These are phyloP conservation scores for Cyclina sinensis DNA, from an alignment of 1,140 invertebrate genomes.

Conservation along the genomic window DNA sequence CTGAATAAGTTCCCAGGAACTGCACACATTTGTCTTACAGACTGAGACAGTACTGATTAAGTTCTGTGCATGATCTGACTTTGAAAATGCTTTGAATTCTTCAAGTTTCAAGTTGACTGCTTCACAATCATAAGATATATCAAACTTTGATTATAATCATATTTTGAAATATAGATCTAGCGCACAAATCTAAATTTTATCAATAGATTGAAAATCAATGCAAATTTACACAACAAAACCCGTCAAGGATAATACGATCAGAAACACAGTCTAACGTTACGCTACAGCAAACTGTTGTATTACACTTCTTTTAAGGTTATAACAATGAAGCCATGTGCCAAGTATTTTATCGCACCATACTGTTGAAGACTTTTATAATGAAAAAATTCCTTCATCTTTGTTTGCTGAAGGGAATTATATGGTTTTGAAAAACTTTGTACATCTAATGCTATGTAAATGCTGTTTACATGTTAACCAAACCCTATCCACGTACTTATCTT, in stretches of 20 bases:
- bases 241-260: not conserved
- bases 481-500: constrained; percentile 39
- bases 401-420: constrained; percentile 25
- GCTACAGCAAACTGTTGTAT: not conserved
- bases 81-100: too few relatives aligned
- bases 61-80: too few relatives aligned
- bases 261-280: not conserved
- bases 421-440: constrained; percentile 35
- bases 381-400: constrained; percentile 30
- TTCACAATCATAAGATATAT: too few relatives aligned
- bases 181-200: not conserved
- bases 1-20: too few relatives aligned
- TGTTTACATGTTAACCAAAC: constrained; percentile 49
- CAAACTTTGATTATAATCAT: too few relatives aligned
- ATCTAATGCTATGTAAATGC: constrained; percentile 43
- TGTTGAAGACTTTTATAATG: constrained; percentile 6
- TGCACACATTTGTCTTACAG: too few relatives aligned
- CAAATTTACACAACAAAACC: not conserved
- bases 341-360: not conserved
- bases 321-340: constrained; percentile 12
- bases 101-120: too few relatives aligned
- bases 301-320: not conserved
- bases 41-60: too few relatives aligned
- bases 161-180: not conserved
- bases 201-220: constrained; percentile 3